Evolutionary conservation across 2,888 invertebrate species (phyloP).

Genomic region (Lissocephala sabroskyi): DNA sequence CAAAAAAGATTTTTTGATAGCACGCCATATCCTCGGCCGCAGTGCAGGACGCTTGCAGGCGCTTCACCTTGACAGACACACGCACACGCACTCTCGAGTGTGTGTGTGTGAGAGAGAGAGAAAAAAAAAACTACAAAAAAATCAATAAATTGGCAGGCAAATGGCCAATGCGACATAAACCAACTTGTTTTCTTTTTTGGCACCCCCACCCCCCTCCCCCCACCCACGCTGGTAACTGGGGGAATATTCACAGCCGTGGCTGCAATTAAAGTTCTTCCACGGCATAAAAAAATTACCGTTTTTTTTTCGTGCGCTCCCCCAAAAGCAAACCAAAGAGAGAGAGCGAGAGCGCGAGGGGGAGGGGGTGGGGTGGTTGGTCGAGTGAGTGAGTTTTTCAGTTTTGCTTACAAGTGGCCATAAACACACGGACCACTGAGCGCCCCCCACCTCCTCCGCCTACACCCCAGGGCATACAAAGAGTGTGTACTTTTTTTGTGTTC

Average conservation of each 20-base stretch:
- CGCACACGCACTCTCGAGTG: neutral
- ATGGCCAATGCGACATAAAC: neutral
- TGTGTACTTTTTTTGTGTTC: slow-evolving; percentile 18
- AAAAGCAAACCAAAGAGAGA: no score
- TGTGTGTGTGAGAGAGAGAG: neutral
- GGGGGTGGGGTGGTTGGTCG: no score
- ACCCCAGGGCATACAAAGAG: slow-evolving; percentile 4
- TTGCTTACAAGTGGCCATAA: slow-evolving; percentile 59
- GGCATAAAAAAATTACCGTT: no score
- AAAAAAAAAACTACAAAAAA: neutral
- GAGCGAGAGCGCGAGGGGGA: no score
- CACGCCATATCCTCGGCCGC: neutral
- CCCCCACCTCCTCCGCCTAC: no score
- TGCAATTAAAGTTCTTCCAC: no score
- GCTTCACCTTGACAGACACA: slow-evolving; percentile 17
- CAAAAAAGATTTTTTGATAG: slow-evolving; percentile 6
- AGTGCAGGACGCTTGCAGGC: slow-evolving; percentile 5
- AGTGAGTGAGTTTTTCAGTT: no score
- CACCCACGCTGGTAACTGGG: no score
- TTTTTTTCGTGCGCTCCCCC: no score
- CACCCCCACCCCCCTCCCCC: no score
- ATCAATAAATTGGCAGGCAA: slow-evolving; percentile 4
- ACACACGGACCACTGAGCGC: slow-evolving; percentile 22
- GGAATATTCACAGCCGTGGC: no score
- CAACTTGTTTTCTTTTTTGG: neutral